Conservation (phyloP, 2,888 invertebrate species). For the Apodemia mormo region DNA sequence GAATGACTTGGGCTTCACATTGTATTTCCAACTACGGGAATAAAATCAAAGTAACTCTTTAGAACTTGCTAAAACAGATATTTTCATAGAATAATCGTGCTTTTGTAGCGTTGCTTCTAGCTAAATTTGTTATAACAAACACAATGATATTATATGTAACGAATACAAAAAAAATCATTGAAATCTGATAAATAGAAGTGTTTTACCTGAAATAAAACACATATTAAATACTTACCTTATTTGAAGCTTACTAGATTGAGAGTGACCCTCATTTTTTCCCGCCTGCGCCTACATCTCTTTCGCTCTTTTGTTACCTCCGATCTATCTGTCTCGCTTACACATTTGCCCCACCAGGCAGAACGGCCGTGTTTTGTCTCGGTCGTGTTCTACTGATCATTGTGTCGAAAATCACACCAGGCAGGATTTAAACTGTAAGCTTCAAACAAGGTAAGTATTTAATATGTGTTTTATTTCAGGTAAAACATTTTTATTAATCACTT, state of each 20-base stretch:
- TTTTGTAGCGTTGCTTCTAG: not conserved
- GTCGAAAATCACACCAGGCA: slow-evolving; percentile 12
- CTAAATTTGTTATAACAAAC: too few species aligned
- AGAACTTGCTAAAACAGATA: slow-evolving; percentile 43
- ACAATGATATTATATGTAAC: too few species aligned
- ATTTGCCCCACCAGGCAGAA: not conserved
- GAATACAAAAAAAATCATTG: not conserved
- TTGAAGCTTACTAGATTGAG: slow-evolving; percentile 9
- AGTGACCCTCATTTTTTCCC: not conserved
- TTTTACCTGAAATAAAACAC: too few species aligned
- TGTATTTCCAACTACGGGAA: slow-evolving; percentile 47
- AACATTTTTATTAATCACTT: slow-evolving; percentile 1
- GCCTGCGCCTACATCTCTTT: not conserved
- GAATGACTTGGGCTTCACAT: slow-evolving; percentile 47
- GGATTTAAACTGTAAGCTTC: slow-evolving; percentile 1
- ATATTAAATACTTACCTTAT: not conserved
- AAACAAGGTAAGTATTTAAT: slow-evolving; percentile 15
- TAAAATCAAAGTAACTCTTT: slow-evolving; percentile 46
- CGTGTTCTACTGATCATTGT: slow-evolving; percentile 2
- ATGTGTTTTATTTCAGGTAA: slow-evolving; percentile 13
- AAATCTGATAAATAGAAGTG: too few species aligned
- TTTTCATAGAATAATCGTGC: slow-evolving; percentile 5
- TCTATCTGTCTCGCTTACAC: not conserved
- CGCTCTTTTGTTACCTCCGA: not conserved
- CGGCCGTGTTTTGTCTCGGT: not conserved